Percentiles rank a stretch among this genome's conserved stretches.
Conservation (phyloP, 1,140 invertebrate genomes). For the Tetramorium alpestre region DNA sequence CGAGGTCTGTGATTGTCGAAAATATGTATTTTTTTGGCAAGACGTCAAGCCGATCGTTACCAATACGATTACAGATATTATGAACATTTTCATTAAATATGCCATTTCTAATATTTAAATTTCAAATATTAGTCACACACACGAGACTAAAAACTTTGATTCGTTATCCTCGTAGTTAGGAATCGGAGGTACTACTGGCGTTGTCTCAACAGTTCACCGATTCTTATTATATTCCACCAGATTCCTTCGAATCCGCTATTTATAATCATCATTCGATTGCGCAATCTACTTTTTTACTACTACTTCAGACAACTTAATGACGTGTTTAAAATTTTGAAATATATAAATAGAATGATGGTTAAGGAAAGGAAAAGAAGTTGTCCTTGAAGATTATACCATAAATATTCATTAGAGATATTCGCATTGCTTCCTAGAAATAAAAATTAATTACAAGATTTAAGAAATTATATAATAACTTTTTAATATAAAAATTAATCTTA, state of each 20-base stretch:
- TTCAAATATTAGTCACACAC: neutral
- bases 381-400: slow-evolving; percentile 29
- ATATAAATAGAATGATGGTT: neutral
- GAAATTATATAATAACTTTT: neutral
- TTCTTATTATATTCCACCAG: neutral
- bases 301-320: neutral
- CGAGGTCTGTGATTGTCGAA: neutral
- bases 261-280: slow-evolving; percentile 19
- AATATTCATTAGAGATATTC: slow-evolving; percentile 9
- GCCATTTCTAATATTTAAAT: slow-evolving; percentile 12
- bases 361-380: neutral
- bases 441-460: neutral
- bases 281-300: neutral
- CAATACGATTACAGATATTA: neutral
- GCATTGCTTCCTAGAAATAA: neutral
- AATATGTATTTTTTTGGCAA: neutral
- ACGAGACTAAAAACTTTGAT: neutral
- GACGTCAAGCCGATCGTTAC: neutral
- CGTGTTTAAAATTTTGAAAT: neutral
- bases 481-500: neutral
- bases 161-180: neutral
- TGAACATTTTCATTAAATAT: neutral
- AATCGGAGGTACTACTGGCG: neutral
- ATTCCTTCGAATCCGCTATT: slow-evolving; percentile 4
- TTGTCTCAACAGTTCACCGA: neutral